These are phyloP conservation scores for Paramisgurnus dabryanus DNA, from an alignment of 2,113 vertebrate genomes.

Conservation along the genomic window DNA sequence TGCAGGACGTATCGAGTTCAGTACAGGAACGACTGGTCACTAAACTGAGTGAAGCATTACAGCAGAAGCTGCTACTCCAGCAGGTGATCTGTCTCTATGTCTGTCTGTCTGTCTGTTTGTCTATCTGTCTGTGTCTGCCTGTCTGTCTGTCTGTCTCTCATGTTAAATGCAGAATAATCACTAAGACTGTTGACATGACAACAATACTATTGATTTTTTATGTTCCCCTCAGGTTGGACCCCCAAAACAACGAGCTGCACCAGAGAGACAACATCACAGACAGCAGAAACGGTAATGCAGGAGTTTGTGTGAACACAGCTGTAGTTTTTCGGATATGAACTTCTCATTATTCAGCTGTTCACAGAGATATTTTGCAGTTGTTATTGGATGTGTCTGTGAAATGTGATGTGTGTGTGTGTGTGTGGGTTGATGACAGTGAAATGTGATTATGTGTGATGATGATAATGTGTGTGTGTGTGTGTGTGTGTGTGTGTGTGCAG, in stretches of 20 bases:
- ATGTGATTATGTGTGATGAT: neutral
- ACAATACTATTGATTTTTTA: neutral
- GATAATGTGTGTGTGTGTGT: neutral
- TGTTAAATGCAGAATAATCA: too few relatives aligned
- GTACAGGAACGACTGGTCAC: slow-evolving; percentile 73
- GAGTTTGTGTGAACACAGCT: too few relatives aligned
- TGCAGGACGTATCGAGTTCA: slow-evolving; percentile 69
- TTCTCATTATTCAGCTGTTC: too few relatives aligned
- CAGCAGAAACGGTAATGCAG: slow-evolving; percentile 42
- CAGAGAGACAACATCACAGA: slow-evolving; percentile 30
- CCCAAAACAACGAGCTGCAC: neutral
- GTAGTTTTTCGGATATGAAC: too few relatives aligned
- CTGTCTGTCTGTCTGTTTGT: neutral
- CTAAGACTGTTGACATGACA: too few relatives aligned
- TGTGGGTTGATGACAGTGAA: neutral
- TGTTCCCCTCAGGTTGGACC: slow-evolving; percentile 13
- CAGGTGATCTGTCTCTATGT: slow-evolving; percentile 31
- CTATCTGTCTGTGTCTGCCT: too few relatives aligned
- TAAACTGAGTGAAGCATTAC: slow-evolving; percentile 71
- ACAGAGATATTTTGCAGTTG: neutral
- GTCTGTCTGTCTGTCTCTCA: too few relatives aligned
- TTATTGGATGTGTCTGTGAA: too few relatives aligned
- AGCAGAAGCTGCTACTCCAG: slow-evolving; percentile 62
- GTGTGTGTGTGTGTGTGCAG: slow-evolving; percentile 1
- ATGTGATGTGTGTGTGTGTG: neutral